Evolutionary conservation across 1,140 invertebrate genomes (phyloP).

Genomic region (Phortica variegata): DNA sequence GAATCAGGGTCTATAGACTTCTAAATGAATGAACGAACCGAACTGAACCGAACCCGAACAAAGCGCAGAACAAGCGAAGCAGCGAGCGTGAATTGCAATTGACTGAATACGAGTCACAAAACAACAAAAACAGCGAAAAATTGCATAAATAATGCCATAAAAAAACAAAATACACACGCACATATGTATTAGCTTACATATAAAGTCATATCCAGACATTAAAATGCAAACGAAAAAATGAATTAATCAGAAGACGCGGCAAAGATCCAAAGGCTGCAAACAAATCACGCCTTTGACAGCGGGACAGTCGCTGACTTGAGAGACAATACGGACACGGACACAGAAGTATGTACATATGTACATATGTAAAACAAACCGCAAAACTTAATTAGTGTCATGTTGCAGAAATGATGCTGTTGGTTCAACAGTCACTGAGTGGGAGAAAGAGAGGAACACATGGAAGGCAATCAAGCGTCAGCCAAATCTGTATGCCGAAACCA

Average conservation of each 20-base stretch:
- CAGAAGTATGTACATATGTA: too few species aligned
- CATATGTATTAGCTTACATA: too few species aligned
- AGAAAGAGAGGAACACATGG: too few species aligned
- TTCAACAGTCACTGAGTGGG: too few species aligned
- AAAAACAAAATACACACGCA: slow-evolving; percentile 11
- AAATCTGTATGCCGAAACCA: slow-evolving; percentile 10
- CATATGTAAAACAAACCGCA: slow-evolving; percentile 30
- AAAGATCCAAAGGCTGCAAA: slow-evolving; percentile 30
- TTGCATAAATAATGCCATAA: slow-evolving; percentile 37
- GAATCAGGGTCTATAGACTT: slow-evolving; percentile 55
- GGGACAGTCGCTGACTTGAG: too few species aligned
- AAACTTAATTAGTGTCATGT: slow-evolving; percentile 53
- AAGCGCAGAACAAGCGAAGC: slow-evolving; percentile 25
- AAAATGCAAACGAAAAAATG: slow-evolving; percentile 8
- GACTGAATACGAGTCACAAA: slow-evolving; percentile 31
- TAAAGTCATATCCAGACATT: background rate
- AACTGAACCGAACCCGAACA: too few species aligned
- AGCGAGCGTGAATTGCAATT: slow-evolving; percentile 36
- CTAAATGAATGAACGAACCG: too few species aligned
- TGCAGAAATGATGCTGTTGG: too few species aligned
- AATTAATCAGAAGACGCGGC: slow-evolving; percentile 20
- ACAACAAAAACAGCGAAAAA: slow-evolving; percentile 1
- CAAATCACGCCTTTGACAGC: slow-evolving; percentile 37
- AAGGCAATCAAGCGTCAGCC: slow-evolving; percentile 22
- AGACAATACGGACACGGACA: background rate